Evolutionary conservation across 2,797 vertebrate species (phyloP), one percentile per base, ranked within the genome.

Genomic region (Phataginus tetradactyla): DNA sequence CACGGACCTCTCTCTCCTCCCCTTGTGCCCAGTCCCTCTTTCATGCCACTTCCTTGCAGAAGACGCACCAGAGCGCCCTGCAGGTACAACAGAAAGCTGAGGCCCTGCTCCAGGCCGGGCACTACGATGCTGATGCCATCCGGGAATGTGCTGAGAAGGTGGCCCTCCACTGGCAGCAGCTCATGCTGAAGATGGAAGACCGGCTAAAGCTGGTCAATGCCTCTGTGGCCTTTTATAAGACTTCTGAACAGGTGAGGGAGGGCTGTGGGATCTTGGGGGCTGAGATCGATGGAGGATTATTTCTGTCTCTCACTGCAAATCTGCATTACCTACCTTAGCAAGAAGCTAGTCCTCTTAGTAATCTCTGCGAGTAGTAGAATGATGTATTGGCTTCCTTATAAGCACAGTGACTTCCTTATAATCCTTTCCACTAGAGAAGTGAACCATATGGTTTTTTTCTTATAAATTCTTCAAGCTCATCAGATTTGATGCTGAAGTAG

Each of bases 111-210:
- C 99, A 99, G 98, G 99, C 99, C 0, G 99, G 99, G 10, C 99
- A 99, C 97, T 99, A 99, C 0, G 99, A 99, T 18, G 99, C 99
- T 0, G 99, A 99, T 0, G 99, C 99, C 21, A 99, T 99, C 95
- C 98, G 99, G 12, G 98, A 98, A 93, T 99, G 99, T 59, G 99
- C 99, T 0, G 99, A 99, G 98, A 99, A 99, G 98, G 99, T 99
- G 97, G 99, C 99, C 0, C 97, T 99, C 45, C 99, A 99, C 98
- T 99, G 99, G 99, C 99, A 99, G 97, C 99, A 99, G 98, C 98
- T 99, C 96, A 99, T 99, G 99, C 98, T 99, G 95, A 99, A 99
- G 99, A 99, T 99, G 99, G 99, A 99, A 95, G 99, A 99, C 98
- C 99, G 99, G 7, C 99, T 99, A 53, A 99, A 99, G 97, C 99